Evolutionary conservation across 2,113 vertebrate species (phyloP).

Genomic region (Geothlypis trichas): DNA sequence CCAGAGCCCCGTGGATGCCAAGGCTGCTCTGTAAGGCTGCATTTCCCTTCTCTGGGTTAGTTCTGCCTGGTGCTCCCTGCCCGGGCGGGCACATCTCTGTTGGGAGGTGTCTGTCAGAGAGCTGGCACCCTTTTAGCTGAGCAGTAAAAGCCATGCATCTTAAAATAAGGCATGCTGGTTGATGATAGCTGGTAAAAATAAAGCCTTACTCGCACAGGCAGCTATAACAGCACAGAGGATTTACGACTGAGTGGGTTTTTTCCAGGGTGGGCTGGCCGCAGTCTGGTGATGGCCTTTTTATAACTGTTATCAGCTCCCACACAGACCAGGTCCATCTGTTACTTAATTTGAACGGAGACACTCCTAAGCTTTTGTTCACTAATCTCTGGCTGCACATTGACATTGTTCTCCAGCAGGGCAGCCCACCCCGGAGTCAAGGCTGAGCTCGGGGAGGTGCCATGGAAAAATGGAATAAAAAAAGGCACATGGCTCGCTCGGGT

Average conservation of each 20-base stretch:
- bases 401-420: not conserved
- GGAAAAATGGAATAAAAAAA: not conserved
- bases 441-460: not conserved
- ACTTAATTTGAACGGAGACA: conserved; percentile 5
- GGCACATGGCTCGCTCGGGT: rapidly evolving
- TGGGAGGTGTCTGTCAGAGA: not conserved
- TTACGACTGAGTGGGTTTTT: conserved; percentile 40
- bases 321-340: conserved; percentile 42
- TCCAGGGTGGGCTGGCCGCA: conserved; percentile 39
- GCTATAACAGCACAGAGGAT: conserved; percentile 29
- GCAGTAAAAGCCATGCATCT: not conserved
- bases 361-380: conserved; percentile 21
- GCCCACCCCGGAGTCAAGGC: not conserved
- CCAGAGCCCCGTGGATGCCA: not conserved
- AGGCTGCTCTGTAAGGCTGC: not conserved
- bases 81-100: not conserved
- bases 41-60: not conserved
- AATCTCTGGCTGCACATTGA: not conserved
- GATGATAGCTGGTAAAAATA: conserved; percentile 53
- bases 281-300: conserved; percentile 53
- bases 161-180: not conserved
- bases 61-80: not conserved
- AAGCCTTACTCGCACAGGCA: conserved; percentile 2
- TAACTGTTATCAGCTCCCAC: conserved; percentile 50
- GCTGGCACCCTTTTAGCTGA: not conserved